Conservation (phyloP, 1,140 invertebrate genomes). For the Callitettix versicolor region DNA sequence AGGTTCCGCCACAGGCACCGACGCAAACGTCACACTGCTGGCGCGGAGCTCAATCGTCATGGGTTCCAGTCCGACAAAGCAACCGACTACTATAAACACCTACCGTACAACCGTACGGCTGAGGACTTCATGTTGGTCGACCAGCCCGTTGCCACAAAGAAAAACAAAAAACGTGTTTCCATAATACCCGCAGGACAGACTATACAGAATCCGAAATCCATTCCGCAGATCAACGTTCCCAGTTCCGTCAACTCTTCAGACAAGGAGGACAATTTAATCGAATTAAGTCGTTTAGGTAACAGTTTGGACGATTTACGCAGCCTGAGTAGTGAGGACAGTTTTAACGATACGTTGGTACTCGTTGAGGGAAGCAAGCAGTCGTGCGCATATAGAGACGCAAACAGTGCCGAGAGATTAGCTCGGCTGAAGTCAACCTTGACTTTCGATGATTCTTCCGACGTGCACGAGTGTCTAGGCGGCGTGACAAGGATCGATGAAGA, state of each 20-base stretch:
- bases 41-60: conserved; percentile 7
- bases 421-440: conserved; percentile 27
- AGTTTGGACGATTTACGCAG: conserved; percentile 22
- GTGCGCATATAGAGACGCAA: not conserved
- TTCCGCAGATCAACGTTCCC: conserved; percentile 17
- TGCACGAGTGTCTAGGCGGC: not conserved
- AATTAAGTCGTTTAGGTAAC: conserved; percentile 15
- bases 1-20: conserved; percentile 14
- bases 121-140: conserved; percentile 22
- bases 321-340: conserved; percentile 21
- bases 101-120: conserved; percentile 23
- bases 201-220: not conserved
- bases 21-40: conserved; percentile 13
- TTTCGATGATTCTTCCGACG: conserved; percentile 22
- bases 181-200: conserved; percentile 17
- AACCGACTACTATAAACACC: conserved; percentile 26
- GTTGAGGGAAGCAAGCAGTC: not conserved
- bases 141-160: conserved; percentile 1
- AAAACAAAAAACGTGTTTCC: conserved; percentile 22
- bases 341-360: conserved; percentile 16
- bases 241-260: conserved; percentile 9
- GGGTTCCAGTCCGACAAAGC: conserved; percentile 16
- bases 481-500: conserved; percentile 18
- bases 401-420: conserved; percentile 14
- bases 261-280: conserved; percentile 19